A percentile compares a stretch with the other conserved stretches of the same genome.
phyloP scores from a whole-genome alignment of 2,888 invertebrate genomes.

The Ommatoiulus sabulosus region DNA sequence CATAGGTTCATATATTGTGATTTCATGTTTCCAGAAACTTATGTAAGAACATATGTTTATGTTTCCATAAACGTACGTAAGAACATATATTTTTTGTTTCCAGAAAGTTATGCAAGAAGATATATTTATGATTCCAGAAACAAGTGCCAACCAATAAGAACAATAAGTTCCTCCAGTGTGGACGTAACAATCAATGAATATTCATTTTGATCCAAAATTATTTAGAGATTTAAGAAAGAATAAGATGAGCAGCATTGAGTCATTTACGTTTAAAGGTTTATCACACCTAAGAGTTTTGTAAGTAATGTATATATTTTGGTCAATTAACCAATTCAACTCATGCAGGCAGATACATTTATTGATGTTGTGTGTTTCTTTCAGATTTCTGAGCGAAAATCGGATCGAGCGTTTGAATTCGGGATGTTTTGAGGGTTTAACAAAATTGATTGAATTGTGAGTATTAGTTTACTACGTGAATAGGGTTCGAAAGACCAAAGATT shows the following conservation, averaged over 20 bases:
- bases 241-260: neutral
- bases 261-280: slow-evolving; percentile 31
- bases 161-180: no score
- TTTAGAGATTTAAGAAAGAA: slow-evolving; percentile 44
- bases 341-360: neutral
- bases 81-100: no score
- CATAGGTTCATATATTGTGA: neutral
- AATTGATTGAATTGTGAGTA: slow-evolving; percentile 46
- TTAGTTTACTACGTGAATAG: neutral
- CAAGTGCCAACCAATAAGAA: no score
- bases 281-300: neutral
- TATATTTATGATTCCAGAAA: no score
- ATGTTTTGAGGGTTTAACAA: slow-evolving; percentile 29
- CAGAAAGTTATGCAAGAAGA: no score
- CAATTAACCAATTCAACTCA: neutral
- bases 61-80: no score
- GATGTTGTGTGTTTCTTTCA: neutral
- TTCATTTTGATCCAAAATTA: neutral
- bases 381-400: slow-evolving; percentile 39
- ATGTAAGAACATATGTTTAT: no score
- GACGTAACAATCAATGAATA: neutral
- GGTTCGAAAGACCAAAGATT: neutral
- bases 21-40: no score
- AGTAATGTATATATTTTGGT: neutral
- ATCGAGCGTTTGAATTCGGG: slow-evolving; percentile 4